A percentile compares a stretch with the other conserved stretches of the same genome.
Conservation (phyloP, 2,888 invertebrate species). For the Harpagoxenus sublaevis region DNA sequence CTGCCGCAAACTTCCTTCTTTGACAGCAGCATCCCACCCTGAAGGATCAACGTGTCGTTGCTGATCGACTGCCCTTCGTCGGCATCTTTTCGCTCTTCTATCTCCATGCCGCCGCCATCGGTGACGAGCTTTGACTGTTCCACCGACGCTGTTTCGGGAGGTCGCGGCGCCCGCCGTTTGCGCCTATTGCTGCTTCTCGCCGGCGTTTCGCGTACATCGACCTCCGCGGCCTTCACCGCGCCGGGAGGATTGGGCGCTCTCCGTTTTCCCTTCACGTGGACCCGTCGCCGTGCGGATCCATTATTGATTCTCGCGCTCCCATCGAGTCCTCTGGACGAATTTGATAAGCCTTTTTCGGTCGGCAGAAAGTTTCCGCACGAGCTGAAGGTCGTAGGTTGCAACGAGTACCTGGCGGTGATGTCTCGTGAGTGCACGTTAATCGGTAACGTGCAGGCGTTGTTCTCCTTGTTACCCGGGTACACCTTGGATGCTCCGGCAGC, state of each 20-base stretch:
- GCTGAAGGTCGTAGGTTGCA: slow-evolving; percentile 78
- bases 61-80: slow-evolving; percentile 76
- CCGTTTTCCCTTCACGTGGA: slow-evolving; percentile 92
- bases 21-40: slow-evolving; percentile 80
- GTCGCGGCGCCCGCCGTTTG: slow-evolving; percentile 88
- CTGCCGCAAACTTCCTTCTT: slow-evolving; percentile 69
- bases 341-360: slow-evolving; percentile 40
- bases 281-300: slow-evolving; percentile 88
- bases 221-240: slow-evolving; percentile 45
- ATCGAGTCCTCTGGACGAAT: slow-evolving; percentile 81
- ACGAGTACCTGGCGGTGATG: slow-evolving; percentile 81
- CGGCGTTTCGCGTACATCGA: slow-evolving; percentile 65
- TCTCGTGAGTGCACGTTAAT: slow-evolving; percentile 76
- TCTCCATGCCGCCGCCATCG: slow-evolving; percentile 70
- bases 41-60: slow-evolving; percentile 83
- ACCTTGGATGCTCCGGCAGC: slow-evolving; percentile 81
- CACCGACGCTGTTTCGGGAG: slow-evolving; percentile 83
- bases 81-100: slow-evolving; percentile 56
- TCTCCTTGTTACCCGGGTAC: slow-evolving; percentile 58
- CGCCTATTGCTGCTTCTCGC: slow-evolving; percentile 73
- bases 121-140: slow-evolving; percentile 55
- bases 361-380: slow-evolving; percentile 79
- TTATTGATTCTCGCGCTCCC: slow-evolving; percentile 89
- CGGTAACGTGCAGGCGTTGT: slow-evolving; percentile 77
- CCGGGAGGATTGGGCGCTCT: slow-evolving; percentile 91